A percentile compares a stretch with the other conserved stretches of the same genome.
phyloP scores from a whole-genome alignment of 2,888 invertebrate genomes.

The Noctua janthe region DNA sequence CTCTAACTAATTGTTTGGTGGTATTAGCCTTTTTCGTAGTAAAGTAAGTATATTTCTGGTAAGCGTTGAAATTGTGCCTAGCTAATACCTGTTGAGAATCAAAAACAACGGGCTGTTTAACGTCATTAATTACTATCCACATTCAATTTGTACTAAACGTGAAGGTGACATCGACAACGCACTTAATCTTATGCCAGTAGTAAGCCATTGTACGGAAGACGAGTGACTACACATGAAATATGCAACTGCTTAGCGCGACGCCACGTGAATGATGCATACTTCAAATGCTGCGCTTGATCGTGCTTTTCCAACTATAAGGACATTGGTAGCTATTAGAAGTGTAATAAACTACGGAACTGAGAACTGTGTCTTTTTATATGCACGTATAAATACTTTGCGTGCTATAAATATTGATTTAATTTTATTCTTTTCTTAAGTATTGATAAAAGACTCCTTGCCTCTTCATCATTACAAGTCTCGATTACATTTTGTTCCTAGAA shows the following conservation, averaged over 20 bases:
- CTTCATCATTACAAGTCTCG: not conserved
- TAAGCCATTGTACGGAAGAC: slow-evolving; percentile 72
- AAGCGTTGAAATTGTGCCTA: not conserved
- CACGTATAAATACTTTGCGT: slow-evolving; percentile 51
- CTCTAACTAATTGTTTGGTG: not conserved
- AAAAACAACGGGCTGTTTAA: slow-evolving; percentile 17
- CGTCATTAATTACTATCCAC: slow-evolving; percentile 56
- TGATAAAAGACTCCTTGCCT: not conserved
- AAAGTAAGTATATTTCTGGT: not conserved
- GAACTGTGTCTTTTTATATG: slow-evolving; percentile 52
- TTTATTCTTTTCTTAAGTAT: slow-evolving; percentile 13
- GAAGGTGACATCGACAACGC: slow-evolving; percentile 67
- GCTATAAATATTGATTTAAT: slow-evolving; percentile 55
- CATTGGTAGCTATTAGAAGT: slow-evolving; percentile 61
- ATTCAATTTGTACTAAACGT: slow-evolving; percentile 59
- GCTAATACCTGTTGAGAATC: not conserved
- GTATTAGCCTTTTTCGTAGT: not conserved
- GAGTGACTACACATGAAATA: slow-evolving; percentile 75
- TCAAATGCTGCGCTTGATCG: slow-evolving; percentile 65
- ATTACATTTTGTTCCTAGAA: not conserved
- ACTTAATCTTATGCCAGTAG: slow-evolving; percentile 70
- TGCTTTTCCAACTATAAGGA: slow-evolving; percentile 65
- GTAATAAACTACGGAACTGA: slow-evolving; percentile 57
- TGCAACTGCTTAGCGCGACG: slow-evolving; percentile 72
- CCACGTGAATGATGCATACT: slow-evolving; percentile 69